Evolutionary conservation across 2,797 vertebrate genomes (phyloP).

Genomic region (Trachops cirrhosus): DNA sequence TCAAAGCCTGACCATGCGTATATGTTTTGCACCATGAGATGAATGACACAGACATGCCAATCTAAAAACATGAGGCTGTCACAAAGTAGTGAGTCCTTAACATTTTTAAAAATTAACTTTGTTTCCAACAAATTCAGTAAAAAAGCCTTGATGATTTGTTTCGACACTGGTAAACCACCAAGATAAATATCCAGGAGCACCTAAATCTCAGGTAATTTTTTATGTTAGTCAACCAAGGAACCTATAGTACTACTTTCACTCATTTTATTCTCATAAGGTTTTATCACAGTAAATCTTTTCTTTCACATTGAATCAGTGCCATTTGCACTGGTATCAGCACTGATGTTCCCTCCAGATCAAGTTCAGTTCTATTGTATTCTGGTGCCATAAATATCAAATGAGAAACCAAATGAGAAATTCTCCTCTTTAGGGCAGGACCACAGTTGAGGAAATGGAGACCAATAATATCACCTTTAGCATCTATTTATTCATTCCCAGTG

Average conservation of each 20-base stretch:
- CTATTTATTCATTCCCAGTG: neutral
- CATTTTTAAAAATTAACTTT: conserved; percentile 10
- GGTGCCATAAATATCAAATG: conserved; percentile 58
- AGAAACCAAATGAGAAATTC: conserved; percentile 72
- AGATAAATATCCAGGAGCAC: neutral
- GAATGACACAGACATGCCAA: neutral
- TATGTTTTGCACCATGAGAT: neutral
- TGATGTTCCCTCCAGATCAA: conserved; percentile 70
- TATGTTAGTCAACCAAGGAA: conserved; percentile 43
- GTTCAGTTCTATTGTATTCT: conserved; percentile 60
- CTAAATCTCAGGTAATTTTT: conserved; percentile 52
- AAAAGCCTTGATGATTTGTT: neutral
- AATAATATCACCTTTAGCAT: neutral
- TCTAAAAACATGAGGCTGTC: neutral
- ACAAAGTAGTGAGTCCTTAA: neutral
- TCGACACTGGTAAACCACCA: neutral
- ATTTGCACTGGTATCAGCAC: conserved; percentile 73
- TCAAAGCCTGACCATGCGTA: neutral
- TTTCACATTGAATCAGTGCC: conserved; percentile 74
- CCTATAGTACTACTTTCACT: conserved; percentile 1
- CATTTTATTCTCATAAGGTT: conserved; percentile 45
- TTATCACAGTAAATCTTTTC: conserved; percentile 57
- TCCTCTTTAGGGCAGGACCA: neutral
- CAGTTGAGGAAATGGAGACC: neutral
- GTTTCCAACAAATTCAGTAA: conserved; percentile 54